phyloP scores from a whole-genome alignment of 2,113 vertebrate genomes.

The Peromyscus polionotus region DNA sequence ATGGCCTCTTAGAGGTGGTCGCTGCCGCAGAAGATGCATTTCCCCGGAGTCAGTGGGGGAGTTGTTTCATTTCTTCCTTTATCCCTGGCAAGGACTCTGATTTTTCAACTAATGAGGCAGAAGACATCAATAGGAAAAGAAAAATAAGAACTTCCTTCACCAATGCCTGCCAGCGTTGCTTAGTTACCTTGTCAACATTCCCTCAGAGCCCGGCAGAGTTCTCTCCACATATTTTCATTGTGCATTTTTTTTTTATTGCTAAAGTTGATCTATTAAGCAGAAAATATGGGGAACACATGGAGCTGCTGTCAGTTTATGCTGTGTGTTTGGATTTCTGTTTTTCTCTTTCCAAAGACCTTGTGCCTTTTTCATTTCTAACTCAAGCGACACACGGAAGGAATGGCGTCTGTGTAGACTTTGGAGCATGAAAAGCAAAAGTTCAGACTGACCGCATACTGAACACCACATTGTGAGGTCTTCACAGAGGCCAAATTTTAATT shows the following conservation, averaged over 20 bases:
- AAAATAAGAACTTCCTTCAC: constrained; percentile 65
- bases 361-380: background rate
- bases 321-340: constrained; percentile 62
- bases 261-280: constrained; percentile 56
- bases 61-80: constrained; percentile 43
- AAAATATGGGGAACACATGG: constrained; percentile 28
- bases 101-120: constrained; percentile 69
- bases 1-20: background rate
- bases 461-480: constrained; percentile 6
- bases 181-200: constrained; percentile 74
- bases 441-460: constrained; percentile 28
- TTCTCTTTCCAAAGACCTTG: constrained; percentile 54
- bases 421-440: constrained; percentile 23
- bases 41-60: constrained; percentile 28
- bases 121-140: constrained; percentile 64
- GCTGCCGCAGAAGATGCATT: background rate
- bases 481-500: constrained; percentile 32
- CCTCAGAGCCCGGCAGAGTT: background rate
- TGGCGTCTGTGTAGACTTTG: background rate
- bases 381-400: background rate
- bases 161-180: constrained; percentile 57
- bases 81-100: constrained; percentile 43
- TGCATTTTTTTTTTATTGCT: constrained; percentile 65
- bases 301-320: constrained; percentile 55
- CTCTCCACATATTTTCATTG: constrained; percentile 75